Evolutionary conservation across 2,797 vertebrate genomes (phyloP).

Genomic region (Melanitta fusca): DNA sequence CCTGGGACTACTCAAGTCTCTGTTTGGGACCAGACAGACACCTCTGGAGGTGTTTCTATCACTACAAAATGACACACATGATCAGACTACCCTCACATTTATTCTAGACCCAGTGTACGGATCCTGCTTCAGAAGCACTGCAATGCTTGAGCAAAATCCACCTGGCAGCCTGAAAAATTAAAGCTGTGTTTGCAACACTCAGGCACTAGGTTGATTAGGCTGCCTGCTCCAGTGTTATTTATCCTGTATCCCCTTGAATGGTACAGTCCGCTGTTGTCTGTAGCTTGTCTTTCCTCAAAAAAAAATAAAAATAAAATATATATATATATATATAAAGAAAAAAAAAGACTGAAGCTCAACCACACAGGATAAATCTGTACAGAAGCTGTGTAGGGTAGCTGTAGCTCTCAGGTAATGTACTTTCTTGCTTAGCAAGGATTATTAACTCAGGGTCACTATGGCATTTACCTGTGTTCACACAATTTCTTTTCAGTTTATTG

Average conservation of each 20-base stretch:
- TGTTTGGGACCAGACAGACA: neutral
- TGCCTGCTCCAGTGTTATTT: neutral
- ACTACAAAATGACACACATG: neutral
- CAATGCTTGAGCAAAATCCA: neutral
- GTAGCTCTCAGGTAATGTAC: neutral
- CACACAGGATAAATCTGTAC: neutral
- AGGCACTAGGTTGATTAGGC: neutral
- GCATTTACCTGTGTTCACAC: neutral
- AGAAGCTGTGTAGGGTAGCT: neutral
- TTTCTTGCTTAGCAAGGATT: neutral
- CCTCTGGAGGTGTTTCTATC: neutral
- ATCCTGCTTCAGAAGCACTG: neutral
- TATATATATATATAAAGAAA: neutral
- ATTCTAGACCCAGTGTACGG: neutral
- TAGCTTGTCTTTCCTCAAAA: neutral
- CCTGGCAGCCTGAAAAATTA: neutral
- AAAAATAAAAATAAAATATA: neutral
- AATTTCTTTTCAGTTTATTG: neutral
- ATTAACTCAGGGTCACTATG: neutral
- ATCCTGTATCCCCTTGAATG: neutral
- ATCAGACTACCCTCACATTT: neutral
- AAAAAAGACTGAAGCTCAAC: neutral
- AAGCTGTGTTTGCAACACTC: neutral
- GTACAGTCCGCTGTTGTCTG: neutral
- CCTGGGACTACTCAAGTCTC: neutral